Base-by-base conservation (phyloP, 1,140 invertebrate species). In the Campodea augens region DNA sequence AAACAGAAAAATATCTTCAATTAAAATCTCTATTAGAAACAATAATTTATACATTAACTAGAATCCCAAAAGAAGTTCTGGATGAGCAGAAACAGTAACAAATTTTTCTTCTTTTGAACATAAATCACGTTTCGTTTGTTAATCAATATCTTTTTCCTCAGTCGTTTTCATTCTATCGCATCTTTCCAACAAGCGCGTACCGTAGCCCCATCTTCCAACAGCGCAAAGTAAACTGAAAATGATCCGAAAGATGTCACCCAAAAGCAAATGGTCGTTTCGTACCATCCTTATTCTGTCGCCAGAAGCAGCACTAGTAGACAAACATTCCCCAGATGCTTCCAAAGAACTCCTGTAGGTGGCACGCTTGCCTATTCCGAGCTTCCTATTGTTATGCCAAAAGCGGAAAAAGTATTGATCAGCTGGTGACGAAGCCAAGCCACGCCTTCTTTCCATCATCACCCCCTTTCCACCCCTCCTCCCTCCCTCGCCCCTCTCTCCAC, bases 331-430 rank as follows among this genome's bases (percentile, higher is more conserved):
- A 32, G 27, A 7, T 32, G 27, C 7, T 45, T 45, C 43, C 43
- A 22, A 19, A 21, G 19, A 20, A 24, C 43, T 45, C 43, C 43
- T n/a, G 43, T 45, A 45, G 43, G 43, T 22, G 43, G 43, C 20
- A 45, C 29, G 27, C 27, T 32, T 32, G 27, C 27, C 27, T 32
- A 32, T 15, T 32, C 7, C 27, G n/a, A n/a, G n/a, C 27, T 15
- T 32, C 27, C 27, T 32, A 32, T 32, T 32, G 27, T 32, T 32
- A 32, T 32, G 27, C 27, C 27, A 32, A 32, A 32, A 32, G 15
- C 27, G 7, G 27, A 15, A 15, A 7, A 7, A 32, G 27, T 32
- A 32, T 32, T 32, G 27, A 32, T 42, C 23, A 18, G 22, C 15
- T 3, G 20, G 10, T 42, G 12, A 24, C 41, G 25, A 27, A n/a